These are phyloP conservation scores for Dasyornis broadbenti DNA, from an alignment of 2,113 vertebrate genomes.

Conservation along the genomic window DNA sequence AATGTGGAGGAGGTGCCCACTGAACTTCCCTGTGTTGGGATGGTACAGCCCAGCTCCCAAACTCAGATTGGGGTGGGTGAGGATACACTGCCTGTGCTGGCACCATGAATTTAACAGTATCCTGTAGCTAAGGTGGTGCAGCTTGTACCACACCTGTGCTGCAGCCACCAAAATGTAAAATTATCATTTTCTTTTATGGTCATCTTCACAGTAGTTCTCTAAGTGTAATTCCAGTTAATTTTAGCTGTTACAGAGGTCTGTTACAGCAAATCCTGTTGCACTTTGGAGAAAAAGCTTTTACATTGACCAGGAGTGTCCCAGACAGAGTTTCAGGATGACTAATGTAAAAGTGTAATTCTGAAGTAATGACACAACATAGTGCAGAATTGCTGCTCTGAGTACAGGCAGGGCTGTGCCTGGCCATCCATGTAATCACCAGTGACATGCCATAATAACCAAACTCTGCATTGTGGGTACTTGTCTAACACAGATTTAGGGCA, in stretches of 20 bases:
- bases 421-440: too few relatives aligned
- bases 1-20: neutral
- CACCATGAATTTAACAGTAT: neutral
- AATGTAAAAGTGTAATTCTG: neutral
- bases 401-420: neutral
- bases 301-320: neutral
- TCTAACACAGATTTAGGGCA: neutral
- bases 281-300: neutral
- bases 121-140: neutral
- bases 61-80: neutral
- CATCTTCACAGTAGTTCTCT: neutral
- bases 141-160: rapidly evolving
- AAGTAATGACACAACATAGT: neutral
- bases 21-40: neutral
- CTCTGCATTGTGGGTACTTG: neutral
- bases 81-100: neutral
- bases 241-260: neutral
- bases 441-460: neutral
- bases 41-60: neutral
- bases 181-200: neutral
- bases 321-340: neutral
- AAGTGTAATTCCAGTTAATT: neutral
- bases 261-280: neutral
- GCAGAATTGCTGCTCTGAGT: neutral
- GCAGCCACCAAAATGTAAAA: neutral